A percentile compares a stretch with the other conserved stretches of the same genome.
Evolutionary conservation across 2,113 vertebrate species (phyloP).

Genomic region (Heterotis niloticus): DNA sequence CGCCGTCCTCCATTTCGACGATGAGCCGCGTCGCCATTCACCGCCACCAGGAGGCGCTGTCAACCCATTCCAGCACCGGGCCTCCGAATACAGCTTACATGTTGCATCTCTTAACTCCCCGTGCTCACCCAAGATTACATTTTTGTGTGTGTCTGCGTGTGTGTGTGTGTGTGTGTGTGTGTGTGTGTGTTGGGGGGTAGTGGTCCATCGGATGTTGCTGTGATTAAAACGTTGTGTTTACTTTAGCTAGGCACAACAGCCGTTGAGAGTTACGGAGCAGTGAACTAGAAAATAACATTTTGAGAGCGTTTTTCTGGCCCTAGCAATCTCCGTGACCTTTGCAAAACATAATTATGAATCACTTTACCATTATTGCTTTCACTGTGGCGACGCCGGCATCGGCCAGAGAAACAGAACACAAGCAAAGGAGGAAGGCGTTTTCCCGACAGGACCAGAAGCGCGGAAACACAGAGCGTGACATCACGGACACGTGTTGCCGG

Average conservation of each 20-base stretch:
- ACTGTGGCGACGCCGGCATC: constrained; percentile 6
- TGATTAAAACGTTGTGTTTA: constrained; percentile 64
- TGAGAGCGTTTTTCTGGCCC: constrained; percentile 52
- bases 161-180: constrained; percentile 6
- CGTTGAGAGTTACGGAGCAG: constrained; percentile 63
- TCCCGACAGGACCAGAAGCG: constrained; percentile 1
- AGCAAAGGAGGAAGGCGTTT: neutral
- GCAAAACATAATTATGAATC: constrained; percentile 52
- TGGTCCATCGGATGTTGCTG: constrained; percentile 22
- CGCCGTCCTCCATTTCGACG: neutral
- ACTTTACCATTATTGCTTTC: constrained; percentile 38
- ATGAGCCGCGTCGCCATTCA: neutral
- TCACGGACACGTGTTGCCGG: constrained; percentile 4
- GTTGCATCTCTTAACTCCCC: neutral
- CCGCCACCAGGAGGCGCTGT: constrained; percentile 21
- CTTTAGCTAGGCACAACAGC: constrained; percentile 50
- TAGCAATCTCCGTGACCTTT: constrained; percentile 56
- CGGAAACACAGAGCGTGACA: constrained; percentile 12
- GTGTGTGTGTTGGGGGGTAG: neutral
- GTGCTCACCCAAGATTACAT: constrained; percentile 2
- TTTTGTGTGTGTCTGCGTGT: constrained; percentile 20
- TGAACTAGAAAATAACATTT: constrained; percentile 78
- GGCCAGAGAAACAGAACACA: constrained; percentile 8
- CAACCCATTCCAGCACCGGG: neutral
- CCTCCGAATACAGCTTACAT: neutral